Conservation (phyloP, 2,113 vertebrate genomes). For the Brachypteracias leptosomus region DNA sequence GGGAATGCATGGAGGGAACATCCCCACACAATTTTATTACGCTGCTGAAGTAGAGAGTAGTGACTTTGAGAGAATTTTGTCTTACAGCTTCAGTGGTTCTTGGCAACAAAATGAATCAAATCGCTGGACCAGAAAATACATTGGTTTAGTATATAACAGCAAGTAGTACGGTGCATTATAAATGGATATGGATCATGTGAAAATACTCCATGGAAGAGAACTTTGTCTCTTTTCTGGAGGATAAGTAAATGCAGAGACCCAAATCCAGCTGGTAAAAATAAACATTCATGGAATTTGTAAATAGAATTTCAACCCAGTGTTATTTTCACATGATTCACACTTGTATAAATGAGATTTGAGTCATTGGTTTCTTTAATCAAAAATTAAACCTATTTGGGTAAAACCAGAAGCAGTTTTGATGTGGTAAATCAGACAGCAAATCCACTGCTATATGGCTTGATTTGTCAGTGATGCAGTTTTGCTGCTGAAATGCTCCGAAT, state of each 20-base stretch:
- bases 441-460: neutral
- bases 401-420: neutral
- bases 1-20: neutral
- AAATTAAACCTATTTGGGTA: neutral
- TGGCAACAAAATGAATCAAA: slow-evolving; percentile 34
- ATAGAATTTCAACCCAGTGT: neutral
- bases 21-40: neutral
- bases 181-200: neutral
- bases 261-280: neutral
- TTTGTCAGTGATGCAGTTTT: neutral
- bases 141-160: neutral
- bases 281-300: neutral
- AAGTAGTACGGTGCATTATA: neutral
- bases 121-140: neutral
- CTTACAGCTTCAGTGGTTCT: neutral
- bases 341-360: neutral
- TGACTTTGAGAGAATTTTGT: slow-evolving; percentile 6
- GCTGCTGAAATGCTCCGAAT: neutral
- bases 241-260: neutral
- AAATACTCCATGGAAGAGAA: neutral
- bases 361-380: neutral
- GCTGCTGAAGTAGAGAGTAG: neutral
- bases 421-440: neutral
- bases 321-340: neutral
- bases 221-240: neutral